Base-by-base conservation (phyloP, 2,888 invertebrate species). In the Drosophila paranaensis region DNA sequence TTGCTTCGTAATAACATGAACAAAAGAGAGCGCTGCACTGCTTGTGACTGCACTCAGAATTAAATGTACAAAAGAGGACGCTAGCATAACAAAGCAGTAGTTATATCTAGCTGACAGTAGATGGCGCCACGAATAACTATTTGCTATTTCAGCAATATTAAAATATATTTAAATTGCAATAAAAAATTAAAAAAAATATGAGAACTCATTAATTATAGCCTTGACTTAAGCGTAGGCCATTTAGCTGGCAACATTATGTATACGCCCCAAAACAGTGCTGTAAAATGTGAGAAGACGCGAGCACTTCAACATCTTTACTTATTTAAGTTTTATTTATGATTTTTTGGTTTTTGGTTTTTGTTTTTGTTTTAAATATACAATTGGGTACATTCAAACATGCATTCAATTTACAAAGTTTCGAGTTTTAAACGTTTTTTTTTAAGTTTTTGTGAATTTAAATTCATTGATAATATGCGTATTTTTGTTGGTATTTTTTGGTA, bases 361-460 rank as follows among this genome's bases (percentile, higher is more conserved):
- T 20, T 50, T 37, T 40, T 16, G 72, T 81, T 64, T 64, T 76
- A 76, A 83, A 83, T 83, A 81, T 86, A 81, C 83, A 86, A 73
- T 79, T 63, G 40, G 68, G 69, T 84, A 82, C 80, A 86, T 83
- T 81, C 71, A 69, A 86, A 84, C 76, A 83, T 78, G 74, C 78
- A 66, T 74, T 78, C 33, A 78, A 74, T 84, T 84, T 84, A 81
- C 83, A 83, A 86, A 83, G 81, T 83, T 80, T 71, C 55, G 46
- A 64, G 43, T 56, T 78, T 74, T 71, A 78, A 85, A 85, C 83
- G 54, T 80, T 79, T 20, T 80, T 79, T 71, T 75, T 82, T 78
- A 71, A 85, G 70, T 82, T 85, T 85, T 70, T 73, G 73, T 85
- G 86, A 83, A 82, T 85, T 83, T 45, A 48, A 83, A 81, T 83